Evolutionary conservation across 2,888 invertebrate genomes (phyloP).

Genomic region (Stenchaetothrips biformis): DNA sequence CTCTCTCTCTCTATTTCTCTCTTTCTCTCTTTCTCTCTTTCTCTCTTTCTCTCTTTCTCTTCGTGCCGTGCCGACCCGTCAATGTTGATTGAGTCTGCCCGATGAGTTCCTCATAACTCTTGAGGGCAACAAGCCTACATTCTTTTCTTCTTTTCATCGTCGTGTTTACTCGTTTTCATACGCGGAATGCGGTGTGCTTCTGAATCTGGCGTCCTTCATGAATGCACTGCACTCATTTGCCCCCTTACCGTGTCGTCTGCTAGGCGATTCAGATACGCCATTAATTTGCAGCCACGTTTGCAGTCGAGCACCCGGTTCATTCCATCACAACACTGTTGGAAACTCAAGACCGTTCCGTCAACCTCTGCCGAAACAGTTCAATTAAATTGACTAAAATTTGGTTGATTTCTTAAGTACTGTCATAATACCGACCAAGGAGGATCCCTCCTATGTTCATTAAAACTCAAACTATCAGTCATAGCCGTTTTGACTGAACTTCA

Average conservation of each 20-base stretch:
- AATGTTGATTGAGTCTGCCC: slow-evolving; percentile 18
- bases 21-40: not conserved
- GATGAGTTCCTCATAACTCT: slow-evolving; percentile 16
- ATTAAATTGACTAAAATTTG: not conserved
- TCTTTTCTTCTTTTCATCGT: not conserved
- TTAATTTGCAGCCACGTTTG: slow-evolving; percentile 9
- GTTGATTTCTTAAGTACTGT: too few relatives aligned
- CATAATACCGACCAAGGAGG: too few relatives aligned
- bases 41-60: not conserved
- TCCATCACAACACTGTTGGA: not conserved
- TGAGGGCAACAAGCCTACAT: not conserved
- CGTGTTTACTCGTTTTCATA: too few relatives aligned
- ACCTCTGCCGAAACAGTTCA: not conserved
- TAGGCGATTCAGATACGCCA: not conserved
- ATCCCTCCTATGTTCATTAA: too few relatives aligned
- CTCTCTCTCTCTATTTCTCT: not conserved
- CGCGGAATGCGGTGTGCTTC: too few relatives aligned
- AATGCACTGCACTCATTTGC: too few relatives aligned
- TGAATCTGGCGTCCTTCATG: too few relatives aligned
- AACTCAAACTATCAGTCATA: too few relatives aligned
- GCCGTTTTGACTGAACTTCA: too few relatives aligned
- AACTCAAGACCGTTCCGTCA: not conserved
- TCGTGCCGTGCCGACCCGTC: not conserved
- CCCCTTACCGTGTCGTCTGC: too few relatives aligned
- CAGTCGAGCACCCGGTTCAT: not conserved